These are phyloP conservation scores for Ooceraea biroi DNA, from an alignment of 1,140 invertebrate species.

Conservation along the genomic window DNA sequence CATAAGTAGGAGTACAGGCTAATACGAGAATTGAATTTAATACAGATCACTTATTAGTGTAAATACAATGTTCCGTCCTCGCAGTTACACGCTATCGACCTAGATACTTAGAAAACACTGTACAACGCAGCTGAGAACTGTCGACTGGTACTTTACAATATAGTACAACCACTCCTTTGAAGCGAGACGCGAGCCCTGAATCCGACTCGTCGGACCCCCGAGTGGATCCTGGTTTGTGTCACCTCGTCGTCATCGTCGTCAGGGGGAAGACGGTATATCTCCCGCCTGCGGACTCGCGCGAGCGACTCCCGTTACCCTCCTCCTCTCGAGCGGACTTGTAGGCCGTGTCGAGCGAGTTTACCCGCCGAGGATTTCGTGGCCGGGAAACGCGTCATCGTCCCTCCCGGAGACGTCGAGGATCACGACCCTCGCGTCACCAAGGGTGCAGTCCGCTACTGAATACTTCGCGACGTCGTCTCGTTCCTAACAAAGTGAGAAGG, in stretches of 20 bases:
- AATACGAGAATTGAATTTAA: constrained; percentile 86
- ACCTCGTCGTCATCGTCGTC: not conserved
- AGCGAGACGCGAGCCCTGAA: constrained; percentile 76
- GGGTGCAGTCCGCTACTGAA: constrained; percentile 48
- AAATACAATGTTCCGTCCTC: constrained; percentile 84
- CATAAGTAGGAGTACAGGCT: constrained; percentile 86
- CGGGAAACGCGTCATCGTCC: too few species aligned
- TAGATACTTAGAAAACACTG: constrained; percentile 87
- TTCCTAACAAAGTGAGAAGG: constrained; percentile 67
- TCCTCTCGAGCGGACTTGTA: constrained; percentile 65
- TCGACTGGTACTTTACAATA: constrained; percentile 86
- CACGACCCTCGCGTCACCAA: not conserved
- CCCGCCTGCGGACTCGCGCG: constrained; percentile 37
- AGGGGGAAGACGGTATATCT: not conserved
- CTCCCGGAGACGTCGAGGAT: too few species aligned
- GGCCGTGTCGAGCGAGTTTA: constrained; percentile 68
- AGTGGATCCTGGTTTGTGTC: not conserved
- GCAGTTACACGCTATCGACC: constrained; percentile 86
- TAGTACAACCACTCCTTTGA: constrained; percentile 84
- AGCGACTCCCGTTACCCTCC: constrained; percentile 55
- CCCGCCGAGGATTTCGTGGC: constrained; percentile 45
- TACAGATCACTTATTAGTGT: constrained; percentile 86
- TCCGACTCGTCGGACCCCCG: constrained; percentile 43
- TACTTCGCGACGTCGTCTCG: constrained; percentile 63
- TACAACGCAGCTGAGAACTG: constrained; percentile 85